Base-by-base conservation (phyloP, 1,140 invertebrate species). In the Vollenhovia emeryi region DNA sequence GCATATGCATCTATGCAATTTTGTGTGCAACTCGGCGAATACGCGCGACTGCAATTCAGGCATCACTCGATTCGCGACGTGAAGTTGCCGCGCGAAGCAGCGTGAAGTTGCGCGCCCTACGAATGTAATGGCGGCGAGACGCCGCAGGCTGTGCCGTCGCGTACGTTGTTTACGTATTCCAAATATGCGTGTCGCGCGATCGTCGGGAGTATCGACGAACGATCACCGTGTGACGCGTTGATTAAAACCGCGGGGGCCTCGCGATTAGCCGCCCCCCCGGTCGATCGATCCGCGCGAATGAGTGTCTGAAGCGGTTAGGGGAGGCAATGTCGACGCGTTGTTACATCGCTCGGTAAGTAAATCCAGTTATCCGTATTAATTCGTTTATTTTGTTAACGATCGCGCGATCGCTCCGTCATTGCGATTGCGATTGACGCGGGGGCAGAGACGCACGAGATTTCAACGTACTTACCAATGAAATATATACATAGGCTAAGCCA, bases 311-410 rank as follows among this genome's bases (percentile, higher is more conserved):
- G 21, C 48, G 33, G 48, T 52, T 52, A 33, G 18, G 9, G 21
- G n/a, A 0, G 6, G 71, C n/a, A 74, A 55, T 21, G 30, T n/a
- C 30, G n/a, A 43, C 62, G 30, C 21, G 15, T 52, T 30, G 15
- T 52, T 30, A 40, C 30, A 36, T 36, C 71, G 8, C 7, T 40
- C 7, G 71, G 15, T 40, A 57, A 57, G 30, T 57, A 36, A 74
- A 18, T 57, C 21, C 8, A 57, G 24, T 74, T 55, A 24, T n/a
- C n/a, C 24, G n/a, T 55, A 57, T 73, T 21, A 52, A 33, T 33
- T 36, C 48, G 15, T 40, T 74, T 24, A 74, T 74, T 74, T 57
- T n/a, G 8, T 73, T 33, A 73, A 15, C 18, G 15, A 73, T 52
- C 50, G 15, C 27, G 50, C 8, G 27, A 73, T 18, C n/a, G 18